Evolutionary conservation across 2,113 vertebrate species (phyloP).

Genomic region (Amazona vittata): DNA sequence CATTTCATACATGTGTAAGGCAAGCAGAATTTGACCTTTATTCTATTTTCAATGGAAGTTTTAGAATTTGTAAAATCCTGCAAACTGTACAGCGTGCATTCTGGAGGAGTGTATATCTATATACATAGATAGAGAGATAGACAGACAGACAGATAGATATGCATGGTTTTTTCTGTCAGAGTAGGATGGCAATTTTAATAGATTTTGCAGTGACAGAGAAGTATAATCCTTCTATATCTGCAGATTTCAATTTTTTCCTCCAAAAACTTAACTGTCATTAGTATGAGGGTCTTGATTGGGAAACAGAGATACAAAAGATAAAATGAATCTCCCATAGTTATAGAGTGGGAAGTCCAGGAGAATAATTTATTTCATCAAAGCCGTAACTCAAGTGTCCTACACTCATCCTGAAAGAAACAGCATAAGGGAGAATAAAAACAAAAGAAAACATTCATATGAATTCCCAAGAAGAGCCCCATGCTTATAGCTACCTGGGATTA

Average conservation of each 20-base stretch:
- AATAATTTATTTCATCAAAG: not conserved
- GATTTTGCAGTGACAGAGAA: not conserved
- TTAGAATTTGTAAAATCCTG: slow-evolving; percentile 18
- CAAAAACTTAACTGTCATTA: not conserved
- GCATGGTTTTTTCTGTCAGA: not conserved
- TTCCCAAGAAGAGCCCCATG: not conserved
- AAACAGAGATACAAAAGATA: not conserved
- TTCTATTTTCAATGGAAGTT: slow-evolving; percentile 2
- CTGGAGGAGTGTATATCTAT: not conserved
- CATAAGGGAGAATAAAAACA: not conserved
- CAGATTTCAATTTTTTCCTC: not conserved
- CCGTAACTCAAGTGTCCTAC: not conserved
- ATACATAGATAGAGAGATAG: no score
- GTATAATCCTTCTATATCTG: not conserved
- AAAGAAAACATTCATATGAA: not conserved
- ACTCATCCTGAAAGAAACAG: not conserved
- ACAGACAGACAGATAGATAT: not conserved
- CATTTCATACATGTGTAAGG: slow-evolving; percentile 25
- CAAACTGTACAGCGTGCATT: not conserved
- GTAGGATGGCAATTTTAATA: not conserved
- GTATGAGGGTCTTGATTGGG: not conserved
- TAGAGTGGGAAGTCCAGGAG: not conserved
- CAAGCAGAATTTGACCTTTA: slow-evolving; percentile 34
- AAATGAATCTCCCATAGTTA: not conserved
- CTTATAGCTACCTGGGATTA: not conserved